Evolutionary conservation across 2,888 invertebrate genomes (phyloP).

Genomic region (Ecliptopera silaceata): DNA sequence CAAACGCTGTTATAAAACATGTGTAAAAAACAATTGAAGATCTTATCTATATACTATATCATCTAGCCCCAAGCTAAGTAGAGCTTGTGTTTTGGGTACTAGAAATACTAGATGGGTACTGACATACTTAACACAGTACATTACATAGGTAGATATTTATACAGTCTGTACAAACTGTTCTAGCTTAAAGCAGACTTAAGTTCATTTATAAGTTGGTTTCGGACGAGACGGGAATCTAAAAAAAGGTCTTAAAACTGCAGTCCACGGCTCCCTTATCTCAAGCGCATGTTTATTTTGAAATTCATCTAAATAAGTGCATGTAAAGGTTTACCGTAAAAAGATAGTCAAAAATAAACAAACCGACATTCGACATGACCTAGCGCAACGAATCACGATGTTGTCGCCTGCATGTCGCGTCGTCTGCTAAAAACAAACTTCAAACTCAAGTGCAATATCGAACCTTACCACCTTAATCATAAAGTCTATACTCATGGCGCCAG

Average conservation of each 20-base stretch:
- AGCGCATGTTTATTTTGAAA: constrained; percentile 4
- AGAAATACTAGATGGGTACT: too few species aligned
- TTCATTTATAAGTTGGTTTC: too few species aligned
- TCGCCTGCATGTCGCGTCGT: constrained; percentile 49
- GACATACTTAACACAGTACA: too few species aligned
- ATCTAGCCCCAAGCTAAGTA: too few species aligned
- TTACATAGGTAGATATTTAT: too few species aligned
- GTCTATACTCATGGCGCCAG: constrained; percentile 19
- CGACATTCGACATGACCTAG: constrained; percentile 50
- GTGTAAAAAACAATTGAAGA: too few species aligned
- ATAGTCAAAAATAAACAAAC: constrained; percentile 45
- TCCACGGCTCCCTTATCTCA: background rate
- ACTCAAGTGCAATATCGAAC: constrained; percentile 14
- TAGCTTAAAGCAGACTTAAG: too few species aligned
- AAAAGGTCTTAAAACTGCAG: background rate
- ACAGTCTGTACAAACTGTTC: too few species aligned
- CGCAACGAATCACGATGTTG: constrained; percentile 51
- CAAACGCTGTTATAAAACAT: too few species aligned
- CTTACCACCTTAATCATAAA: constrained; percentile 5
- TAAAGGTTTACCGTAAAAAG: constrained; percentile 40
- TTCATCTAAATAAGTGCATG: constrained; percentile 9
- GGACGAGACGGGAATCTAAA: background rate
- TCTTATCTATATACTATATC: too few species aligned
- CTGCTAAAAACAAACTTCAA: constrained; percentile 38
- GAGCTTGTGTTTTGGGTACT: too few species aligned